Percentiles rank a stretch among this genome's conserved stretches.
These are phyloP conservation scores for Xiphias gladius DNA, from an alignment of 2,113 vertebrate species.

Conservation along the genomic window DNA sequence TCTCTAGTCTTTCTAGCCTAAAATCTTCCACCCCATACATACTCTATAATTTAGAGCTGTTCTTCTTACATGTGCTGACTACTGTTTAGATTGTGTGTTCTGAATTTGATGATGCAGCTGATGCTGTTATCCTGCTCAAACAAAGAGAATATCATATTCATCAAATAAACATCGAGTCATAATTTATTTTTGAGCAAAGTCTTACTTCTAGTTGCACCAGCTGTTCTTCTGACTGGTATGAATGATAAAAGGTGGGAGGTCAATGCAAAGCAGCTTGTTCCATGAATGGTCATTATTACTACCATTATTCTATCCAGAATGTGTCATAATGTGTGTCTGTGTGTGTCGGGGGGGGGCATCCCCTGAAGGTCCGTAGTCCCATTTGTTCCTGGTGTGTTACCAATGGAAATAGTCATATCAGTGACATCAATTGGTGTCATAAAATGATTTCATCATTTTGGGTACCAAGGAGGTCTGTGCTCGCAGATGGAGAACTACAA, in stretches of 20 bases:
- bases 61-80: slow-evolving; percentile 16
- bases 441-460: background rate
- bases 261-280: no score
- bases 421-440: background rate
- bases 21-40: slow-evolving; percentile 32
- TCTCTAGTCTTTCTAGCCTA: slow-evolving; percentile 28
- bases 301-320: no score
- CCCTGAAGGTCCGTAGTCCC: no score
- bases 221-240: background rate
- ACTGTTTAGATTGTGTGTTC: slow-evolving; percentile 22
- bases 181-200: background rate
- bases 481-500: background rate
- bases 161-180: slow-evolving; percentile 17
- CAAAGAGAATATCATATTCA: slow-evolving; percentile 10
- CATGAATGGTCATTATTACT: no score
- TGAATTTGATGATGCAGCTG: background rate
- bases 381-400: no score
- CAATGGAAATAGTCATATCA: background rate
- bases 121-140: slow-evolving; percentile 4
- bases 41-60: slow-evolving; percentile 41
- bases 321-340: no score
- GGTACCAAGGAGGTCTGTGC: background rate
- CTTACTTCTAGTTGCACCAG: background rate
- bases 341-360: no score
- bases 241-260: background rate